Percentiles rank a stretch among this genome's conserved stretches.
Evolutionary conservation across 2,888 invertebrate genomes (phyloP).

Genomic region (Drosophila meridionalis): DNA sequence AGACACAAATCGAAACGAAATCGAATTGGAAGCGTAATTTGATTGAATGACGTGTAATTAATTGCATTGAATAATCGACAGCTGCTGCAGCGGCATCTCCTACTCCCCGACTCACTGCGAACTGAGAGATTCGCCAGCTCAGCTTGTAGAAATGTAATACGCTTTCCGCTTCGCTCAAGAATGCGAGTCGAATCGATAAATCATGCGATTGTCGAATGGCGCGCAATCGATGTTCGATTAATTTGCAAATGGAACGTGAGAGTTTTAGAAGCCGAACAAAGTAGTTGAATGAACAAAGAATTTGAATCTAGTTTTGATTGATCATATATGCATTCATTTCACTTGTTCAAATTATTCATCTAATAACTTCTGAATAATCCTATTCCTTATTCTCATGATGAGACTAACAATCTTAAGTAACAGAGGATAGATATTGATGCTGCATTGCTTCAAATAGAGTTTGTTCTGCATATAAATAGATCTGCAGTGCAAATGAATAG

Average conservation of each 20-base stretch:
- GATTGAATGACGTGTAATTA: slow-evolving; percentile 55
- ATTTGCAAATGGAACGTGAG: slow-evolving; percentile 38
- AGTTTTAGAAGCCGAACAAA: not conserved
- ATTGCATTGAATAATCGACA: slow-evolving; percentile 54
- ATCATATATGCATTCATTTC: no score
- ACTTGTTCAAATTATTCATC: not conserved
- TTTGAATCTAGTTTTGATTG: not conserved
- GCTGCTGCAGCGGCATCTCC: not conserved
- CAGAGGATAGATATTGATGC: no score
- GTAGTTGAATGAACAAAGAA: not conserved
- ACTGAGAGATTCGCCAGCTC: slow-evolving; percentile 29
- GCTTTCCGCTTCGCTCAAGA: slow-evolving; percentile 12
- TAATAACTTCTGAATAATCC: not conserved
- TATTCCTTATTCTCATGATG: not conserved
- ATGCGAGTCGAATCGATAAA: slow-evolving; percentile 26
- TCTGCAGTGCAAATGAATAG: no score
- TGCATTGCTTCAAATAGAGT: no score
- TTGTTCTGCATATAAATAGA: no score
- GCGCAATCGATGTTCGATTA: slow-evolving; percentile 1
- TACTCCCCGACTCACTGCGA: not conserved
- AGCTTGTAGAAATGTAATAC: slow-evolving; percentile 10
- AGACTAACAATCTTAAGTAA: not conserved
- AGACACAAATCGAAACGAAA: slow-evolving; percentile 25
- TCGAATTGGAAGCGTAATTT: slow-evolving; percentile 42
- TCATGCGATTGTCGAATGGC: slow-evolving; percentile 16